Base-by-base conservation (phyloP, 2,113 vertebrate genomes). In the Podarcis muralis region DNA sequence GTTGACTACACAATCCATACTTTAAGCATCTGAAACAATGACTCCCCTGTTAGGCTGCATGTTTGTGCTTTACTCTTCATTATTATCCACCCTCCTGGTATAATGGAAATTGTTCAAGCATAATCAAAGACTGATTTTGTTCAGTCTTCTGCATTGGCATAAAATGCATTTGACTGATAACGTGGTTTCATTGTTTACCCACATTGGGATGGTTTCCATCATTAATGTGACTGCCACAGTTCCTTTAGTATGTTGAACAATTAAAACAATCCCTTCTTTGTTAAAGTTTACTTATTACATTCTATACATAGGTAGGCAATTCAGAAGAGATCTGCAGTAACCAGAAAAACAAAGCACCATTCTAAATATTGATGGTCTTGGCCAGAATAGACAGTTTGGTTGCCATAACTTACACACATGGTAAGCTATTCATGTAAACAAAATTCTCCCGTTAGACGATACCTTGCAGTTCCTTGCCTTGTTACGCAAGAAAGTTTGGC, bases 141-240 rank as follows among this genome's bases (percentile, higher is more conserved):
- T 57, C 62, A 82, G 8, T 77, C 72, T 16, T 71, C n/a, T 71
- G 18, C 8, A 48, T 48, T 71, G 27, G 66, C 27, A 71, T 84
- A 15, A 48, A 13, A 40, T 27, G 13, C 53, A 32, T 25, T 75
- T 62, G 5, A 37, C 48, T 0, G 15, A 30, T 43, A 15, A 48
- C 2, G 6, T 9, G 9, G 40, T 25, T 5, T 48, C 0, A 0
- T 83, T 1, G 20, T 72, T 88, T 0, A 0, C 91, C 76, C 15
- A 53, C 30, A 72, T 13, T 22, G 40, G 35, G 3, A 62, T 62
- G 18, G 18, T 32, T 72, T 74, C 68, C 59, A 57, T 6, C 27
- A 74, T 25, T 32, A 18, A 71, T 8, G 27, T 23, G 25, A 40
- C n/a, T 53, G 20, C 37, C 43, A 69, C 25, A 6, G 30, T 12